Conservation (phyloP, 2,888 invertebrate species). For the Mythimna lalbum region DNA sequence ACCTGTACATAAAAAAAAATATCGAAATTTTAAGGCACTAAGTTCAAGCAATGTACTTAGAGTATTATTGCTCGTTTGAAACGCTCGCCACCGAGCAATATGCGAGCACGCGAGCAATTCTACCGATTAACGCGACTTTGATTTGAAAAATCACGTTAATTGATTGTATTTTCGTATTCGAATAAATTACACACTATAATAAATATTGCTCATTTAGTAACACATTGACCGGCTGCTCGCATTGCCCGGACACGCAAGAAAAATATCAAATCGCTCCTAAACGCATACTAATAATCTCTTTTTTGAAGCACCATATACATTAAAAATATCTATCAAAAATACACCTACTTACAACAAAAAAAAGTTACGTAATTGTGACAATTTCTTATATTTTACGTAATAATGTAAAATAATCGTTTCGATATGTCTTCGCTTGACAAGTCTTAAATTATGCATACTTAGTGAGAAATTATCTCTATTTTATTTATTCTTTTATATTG, state of each 20-base stretch:
- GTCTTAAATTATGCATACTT: slow-evolving; percentile 64
- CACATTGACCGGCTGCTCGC: slow-evolving; percentile 24
- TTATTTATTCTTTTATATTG: slow-evolving; percentile 26
- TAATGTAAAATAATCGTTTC: slow-evolving; percentile 51
- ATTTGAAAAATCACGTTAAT: slow-evolving; percentile 12
- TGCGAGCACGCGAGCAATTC: slow-evolving; percentile 23
- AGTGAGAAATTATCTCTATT: slow-evolving; percentile 43
- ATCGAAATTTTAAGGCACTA: slow-evolving; percentile 61
- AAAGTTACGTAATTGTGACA: slow-evolving; percentile 64
- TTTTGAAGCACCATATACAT: slow-evolving; percentile 69
- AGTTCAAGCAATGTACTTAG: slow-evolving; percentile 63
- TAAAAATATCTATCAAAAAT: slow-evolving; percentile 65
- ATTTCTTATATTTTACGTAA: slow-evolving; percentile 55
- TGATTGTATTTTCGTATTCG: slow-evolving; percentile 16
- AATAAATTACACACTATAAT: slow-evolving; percentile 49
- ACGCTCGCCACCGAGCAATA: slow-evolving; percentile 13
- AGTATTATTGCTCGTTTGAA: slow-evolving; percentile 58
- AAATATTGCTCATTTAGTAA: slow-evolving; percentile 46
- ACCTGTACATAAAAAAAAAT: slow-evolving; percentile 53
- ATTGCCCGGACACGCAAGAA: slow-evolving; percentile 20
- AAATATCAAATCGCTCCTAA: slow-evolving; percentile 29
- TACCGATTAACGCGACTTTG: slow-evolving; percentile 27
- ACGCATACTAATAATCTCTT: slow-evolving; percentile 68
- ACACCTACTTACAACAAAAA: slow-evolving; percentile 51
- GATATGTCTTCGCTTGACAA: slow-evolving; percentile 65